These are phyloP conservation scores for Mylabris sibirica DNA, from an alignment of 2,888 invertebrate species.

Conservation along the genomic window DNA sequence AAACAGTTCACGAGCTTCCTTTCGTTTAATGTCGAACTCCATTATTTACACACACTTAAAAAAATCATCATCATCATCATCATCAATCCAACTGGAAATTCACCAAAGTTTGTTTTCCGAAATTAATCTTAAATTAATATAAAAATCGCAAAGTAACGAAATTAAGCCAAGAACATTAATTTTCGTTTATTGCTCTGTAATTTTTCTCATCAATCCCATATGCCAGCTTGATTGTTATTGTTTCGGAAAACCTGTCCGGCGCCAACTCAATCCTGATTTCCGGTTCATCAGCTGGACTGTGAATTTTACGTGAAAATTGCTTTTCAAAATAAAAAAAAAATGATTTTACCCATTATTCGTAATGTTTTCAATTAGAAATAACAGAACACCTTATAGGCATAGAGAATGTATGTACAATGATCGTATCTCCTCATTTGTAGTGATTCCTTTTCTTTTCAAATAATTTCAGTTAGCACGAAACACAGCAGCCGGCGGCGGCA, in stretches of 20 bases:
- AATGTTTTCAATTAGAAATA: neutral
- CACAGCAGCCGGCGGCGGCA: constrained; percentile 58
- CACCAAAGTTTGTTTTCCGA: neutral
- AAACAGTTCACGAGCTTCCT: constrained; percentile 6
- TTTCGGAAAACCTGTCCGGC: constrained; percentile 7
- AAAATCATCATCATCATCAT: neutral
- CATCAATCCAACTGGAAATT: neutral
- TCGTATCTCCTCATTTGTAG: constrained; percentile 32
- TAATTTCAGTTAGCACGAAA: constrained; percentile 43
- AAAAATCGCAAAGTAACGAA: neutral
- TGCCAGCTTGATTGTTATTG: constrained; percentile 1
- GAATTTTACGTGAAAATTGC: neutral
- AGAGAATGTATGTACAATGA: constrained; percentile 9
- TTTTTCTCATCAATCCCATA: neutral
- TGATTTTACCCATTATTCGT: neutral
- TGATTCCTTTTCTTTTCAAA: constrained; percentile 38
- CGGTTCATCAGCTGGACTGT: neutral
- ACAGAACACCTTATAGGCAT: neutral
- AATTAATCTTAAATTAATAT: neutral
- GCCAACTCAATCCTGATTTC: neutral
- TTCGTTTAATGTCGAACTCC: constrained; percentile 2
- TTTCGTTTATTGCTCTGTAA: neutral
- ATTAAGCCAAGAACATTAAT: neutral
- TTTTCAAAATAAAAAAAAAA: constrained; percentile 10
- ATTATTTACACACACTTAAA: neutral